Base-by-base conservation (phyloP, 2,888 invertebrate genomes). In the Habrosyne pyritoides region DNA sequence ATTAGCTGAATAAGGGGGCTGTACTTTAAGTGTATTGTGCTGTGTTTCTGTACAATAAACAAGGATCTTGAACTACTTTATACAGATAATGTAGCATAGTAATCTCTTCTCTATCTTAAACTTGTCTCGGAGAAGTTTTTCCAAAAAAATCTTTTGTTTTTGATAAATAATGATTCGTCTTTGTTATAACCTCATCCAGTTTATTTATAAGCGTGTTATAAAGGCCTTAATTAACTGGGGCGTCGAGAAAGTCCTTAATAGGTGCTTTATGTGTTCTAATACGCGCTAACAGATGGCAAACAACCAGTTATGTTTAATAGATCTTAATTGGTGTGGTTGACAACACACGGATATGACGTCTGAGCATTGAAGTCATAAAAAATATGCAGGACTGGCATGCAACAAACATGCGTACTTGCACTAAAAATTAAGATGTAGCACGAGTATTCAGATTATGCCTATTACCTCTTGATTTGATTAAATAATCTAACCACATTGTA, bases 291-390 rank as follows among this genome's bases (percentile, higher is more conserved):
- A 78, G 77, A 75, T 68, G 80, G 74, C 77, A 77, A 83, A 79
- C 83, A 83, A 77, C 74, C 74, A 72, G 75, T 77, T 71, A 74
- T 70, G 74, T 80, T 81, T 84, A 89, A 89, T 89, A 78, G 84
- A 77, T 75, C 80, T 83, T 87, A 90, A 90, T 89, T 89, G 86
- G 77, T 63, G 57, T 58, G 68, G 74, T 74, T 76, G 77, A 80
- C 80, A 77, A 63, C 65, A 67, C 66, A 63, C 22, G 21, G n/a
- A 42, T 42, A 36, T 46, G 24, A 28, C 30, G 28, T 50, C 21
- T 50, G 36, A 2, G 18, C 14, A 42, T 18, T 14, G 36, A 42
- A 42, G 5, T 42, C 6, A n/a, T 14, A 18, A 42, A 42, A 42
- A 36, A 14, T 18, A 42, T 42, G 33, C n/a, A 18, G 8, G n/a